Evolutionary conservation across 1,140 invertebrate genomes (phyloP), one percentile per base, ranked within the genome.

Genomic region (Dendroctonus ponderosae): DNA sequence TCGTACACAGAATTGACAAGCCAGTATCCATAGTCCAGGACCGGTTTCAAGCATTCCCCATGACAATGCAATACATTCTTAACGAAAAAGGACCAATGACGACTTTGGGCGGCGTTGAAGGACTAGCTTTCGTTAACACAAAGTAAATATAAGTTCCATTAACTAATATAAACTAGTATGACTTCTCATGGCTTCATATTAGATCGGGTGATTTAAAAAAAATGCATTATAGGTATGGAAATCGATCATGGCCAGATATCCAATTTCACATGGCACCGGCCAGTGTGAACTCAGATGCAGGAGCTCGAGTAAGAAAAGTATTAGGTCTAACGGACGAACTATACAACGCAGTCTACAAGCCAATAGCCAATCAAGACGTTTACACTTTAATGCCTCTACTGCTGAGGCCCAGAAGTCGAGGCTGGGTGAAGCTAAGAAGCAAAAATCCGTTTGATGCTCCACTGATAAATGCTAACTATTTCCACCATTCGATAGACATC

Each of bases 261-360:
- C 91, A 94, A 69, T 90, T 93, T 61, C 91, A 94, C 66, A 91
- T 94, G 87, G 90, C 91, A 2, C 90, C 92, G 0, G 91, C 91
- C 0, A 90, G 89, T 3, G 89, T 93, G 1, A 89, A 89, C 63
- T 93, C 92, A 0, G 91, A 92, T 72, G 86, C 84, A 43, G 90
- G 91, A 0, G 81, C 85, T 8, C 83, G 88, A 67, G 88, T 92
- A 0, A 84, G 87, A 67, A 91, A 90, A 78, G 87, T 91, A 12
- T 75, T 92, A n/a, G 92, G 92, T 0, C 75, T 95, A 1, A 92
- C 87, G n/a, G 91, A 94, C 49, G 84, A 87, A 49, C 77, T 93
- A 0, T 94, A 93, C 75, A 82, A 93, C 67, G 83, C 85, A 0
- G 89, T 93, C 43, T 94, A 87, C 72, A 84, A 84, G 56, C 90